Conservation (phyloP, 1,140 invertebrate genomes). For the Aporrectodea caliginosa region DNA sequence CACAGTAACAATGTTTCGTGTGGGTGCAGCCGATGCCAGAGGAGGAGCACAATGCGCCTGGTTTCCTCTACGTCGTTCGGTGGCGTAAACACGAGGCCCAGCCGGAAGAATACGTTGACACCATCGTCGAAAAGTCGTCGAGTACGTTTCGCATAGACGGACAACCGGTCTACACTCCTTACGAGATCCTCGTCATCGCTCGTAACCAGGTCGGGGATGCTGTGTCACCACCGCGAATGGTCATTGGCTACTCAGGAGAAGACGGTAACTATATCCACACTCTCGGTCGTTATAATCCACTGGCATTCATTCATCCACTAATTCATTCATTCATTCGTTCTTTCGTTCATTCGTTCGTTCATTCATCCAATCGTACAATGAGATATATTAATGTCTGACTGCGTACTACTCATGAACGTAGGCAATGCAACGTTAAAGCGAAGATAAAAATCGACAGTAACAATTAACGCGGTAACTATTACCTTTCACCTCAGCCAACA, state of each 20-base stretch:
- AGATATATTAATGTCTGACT: too few relatives aligned
- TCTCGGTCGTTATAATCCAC: too few relatives aligned
- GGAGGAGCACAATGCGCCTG: constrained; percentile 33
- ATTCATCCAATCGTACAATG: too few relatives aligned
- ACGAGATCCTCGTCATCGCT: constrained; percentile 85
- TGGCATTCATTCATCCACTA: too few relatives aligned
- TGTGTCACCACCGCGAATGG: constrained; percentile 68
- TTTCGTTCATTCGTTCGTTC: too few relatives aligned
- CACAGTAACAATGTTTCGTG: background rate
- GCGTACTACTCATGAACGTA: too few relatives aligned
- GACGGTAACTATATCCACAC: too few relatives aligned
- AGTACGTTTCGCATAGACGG: constrained; percentile 15
- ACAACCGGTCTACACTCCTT: constrained; percentile 68
- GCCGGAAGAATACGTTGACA: constrained; percentile 4
- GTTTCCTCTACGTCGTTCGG: constrained; percentile 31
- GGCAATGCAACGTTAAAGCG: too few relatives aligned
- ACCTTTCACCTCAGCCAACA: too few relatives aligned
- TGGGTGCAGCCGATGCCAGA: constrained; percentile 28
- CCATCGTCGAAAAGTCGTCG: constrained; percentile 7
- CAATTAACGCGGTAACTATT: too few relatives aligned
- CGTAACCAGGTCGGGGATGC: constrained; percentile 86
- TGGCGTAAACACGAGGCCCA: constrained; percentile 28
- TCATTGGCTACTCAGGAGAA: constrained; percentile 90
- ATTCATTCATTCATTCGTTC: too few relatives aligned
- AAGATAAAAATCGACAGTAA: too few relatives aligned